phyloP scores from a whole-genome alignment of 2,113 vertebrate species.

The Cyanistes caeruleus region DNA sequence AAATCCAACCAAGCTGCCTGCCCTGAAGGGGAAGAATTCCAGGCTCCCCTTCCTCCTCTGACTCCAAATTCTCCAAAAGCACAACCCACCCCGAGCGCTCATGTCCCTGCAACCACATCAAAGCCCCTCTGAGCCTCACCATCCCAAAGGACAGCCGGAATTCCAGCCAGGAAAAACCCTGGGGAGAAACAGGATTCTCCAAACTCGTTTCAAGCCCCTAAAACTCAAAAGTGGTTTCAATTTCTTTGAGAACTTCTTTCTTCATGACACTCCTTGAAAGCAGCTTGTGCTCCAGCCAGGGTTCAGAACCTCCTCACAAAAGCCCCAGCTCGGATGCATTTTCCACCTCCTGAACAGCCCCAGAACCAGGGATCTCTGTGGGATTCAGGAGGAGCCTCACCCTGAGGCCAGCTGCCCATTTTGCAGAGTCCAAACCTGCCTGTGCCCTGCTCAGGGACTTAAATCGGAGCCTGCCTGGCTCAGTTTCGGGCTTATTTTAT shows the following conservation, averaged over 20 bases:
- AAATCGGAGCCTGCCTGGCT: not conserved
- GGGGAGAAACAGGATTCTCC: not conserved
- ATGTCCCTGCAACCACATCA: not conserved
- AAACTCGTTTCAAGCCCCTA: not conserved
- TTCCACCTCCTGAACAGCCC: not conserved
- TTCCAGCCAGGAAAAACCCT: not conserved
- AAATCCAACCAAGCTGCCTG: slow-evolving; percentile 15
- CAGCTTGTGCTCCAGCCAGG: not conserved
- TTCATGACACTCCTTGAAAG: not conserved
- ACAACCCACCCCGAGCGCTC: not conserved
- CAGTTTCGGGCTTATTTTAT: not conserved
- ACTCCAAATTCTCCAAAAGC: not conserved
- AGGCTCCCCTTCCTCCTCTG: not conserved
- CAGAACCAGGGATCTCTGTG: rapidly evolving
- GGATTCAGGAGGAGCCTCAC: not conserved
- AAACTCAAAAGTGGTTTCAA: not conserved
- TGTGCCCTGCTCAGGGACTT: not conserved
- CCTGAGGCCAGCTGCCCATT: rapidly evolving
- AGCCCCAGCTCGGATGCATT: not conserved
- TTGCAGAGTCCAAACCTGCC: not conserved
- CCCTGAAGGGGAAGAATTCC: not conserved
- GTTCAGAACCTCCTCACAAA: not conserved
- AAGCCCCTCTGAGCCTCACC: not conserved
- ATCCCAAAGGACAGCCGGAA: not conserved
- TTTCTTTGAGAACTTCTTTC: not conserved